These are phyloP conservation scores for Nomada ruficornis DNA, from an alignment of 2,888 invertebrate species.

Conservation along the genomic window DNA sequence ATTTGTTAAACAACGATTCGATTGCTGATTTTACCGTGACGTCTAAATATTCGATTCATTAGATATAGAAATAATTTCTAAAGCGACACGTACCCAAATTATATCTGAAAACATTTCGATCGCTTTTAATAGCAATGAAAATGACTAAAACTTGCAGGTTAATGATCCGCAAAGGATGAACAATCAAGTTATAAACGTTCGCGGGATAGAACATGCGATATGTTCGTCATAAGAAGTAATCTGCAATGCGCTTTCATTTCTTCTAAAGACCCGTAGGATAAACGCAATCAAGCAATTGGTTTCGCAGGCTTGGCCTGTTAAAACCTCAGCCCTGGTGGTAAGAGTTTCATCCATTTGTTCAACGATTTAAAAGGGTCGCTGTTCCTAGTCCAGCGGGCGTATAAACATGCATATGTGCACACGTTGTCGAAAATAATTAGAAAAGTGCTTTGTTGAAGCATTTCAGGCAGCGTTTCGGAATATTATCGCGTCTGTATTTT, in stretches of 20 bases:
- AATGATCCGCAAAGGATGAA: no score
- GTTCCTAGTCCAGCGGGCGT: conserved; percentile 30
- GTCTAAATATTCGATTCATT: no score
- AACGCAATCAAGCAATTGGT: conserved; percentile 71
- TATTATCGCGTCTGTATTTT: conserved; percentile 35
- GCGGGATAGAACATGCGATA: conserved; percentile 8
- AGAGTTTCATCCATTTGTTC: conserved; percentile 74
- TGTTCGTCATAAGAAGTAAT: conserved; percentile 49
- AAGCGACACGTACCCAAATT: no score
- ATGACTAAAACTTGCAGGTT: no score
- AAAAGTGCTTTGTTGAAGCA: conserved; percentile 67
- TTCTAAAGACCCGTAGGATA: conserved; percentile 54
- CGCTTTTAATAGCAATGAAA: no score
- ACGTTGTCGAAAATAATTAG: conserved; percentile 69
- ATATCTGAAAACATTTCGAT: no score
- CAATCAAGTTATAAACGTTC: background rate
- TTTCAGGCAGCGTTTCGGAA: conserved; percentile 24
- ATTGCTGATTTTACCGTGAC: no score
- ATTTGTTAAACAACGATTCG: no score
- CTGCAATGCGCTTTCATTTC: conserved; percentile 50
- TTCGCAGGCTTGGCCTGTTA: conserved; percentile 54
- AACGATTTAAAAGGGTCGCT: conserved; percentile 66
- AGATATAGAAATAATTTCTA: no score
- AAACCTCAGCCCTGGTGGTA: conserved; percentile 63
- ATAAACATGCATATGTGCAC: conserved; percentile 5